phyloP scores from a whole-genome alignment of 2,797 vertebrate species.

The Sebastes baramenuke region DNA sequence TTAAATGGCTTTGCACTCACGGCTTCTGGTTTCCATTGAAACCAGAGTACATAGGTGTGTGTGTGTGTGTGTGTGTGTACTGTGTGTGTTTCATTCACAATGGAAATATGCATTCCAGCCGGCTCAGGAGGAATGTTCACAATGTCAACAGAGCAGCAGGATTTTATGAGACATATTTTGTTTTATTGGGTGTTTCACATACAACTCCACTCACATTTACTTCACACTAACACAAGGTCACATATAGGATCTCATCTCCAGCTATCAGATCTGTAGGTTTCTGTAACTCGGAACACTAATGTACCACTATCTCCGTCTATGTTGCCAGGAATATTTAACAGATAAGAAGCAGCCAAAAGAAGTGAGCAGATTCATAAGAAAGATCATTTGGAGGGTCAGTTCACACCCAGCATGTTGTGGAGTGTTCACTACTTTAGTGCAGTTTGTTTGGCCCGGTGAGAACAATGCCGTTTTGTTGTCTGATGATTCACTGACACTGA shows the following conservation, averaged over 20 bases:
- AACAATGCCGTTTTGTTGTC: constrained; percentile 25
- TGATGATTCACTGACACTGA: constrained; percentile 1
- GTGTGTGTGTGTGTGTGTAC: not conserved
- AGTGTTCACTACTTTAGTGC: not conserved
- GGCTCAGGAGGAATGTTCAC: not conserved
- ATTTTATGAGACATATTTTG: constrained; percentile 2
- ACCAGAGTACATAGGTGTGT: not conserved
- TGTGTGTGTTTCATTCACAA: not conserved
- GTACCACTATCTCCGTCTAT: not conserved
- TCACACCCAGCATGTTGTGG: constrained; percentile 1
- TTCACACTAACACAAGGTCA: constrained; percentile 62
- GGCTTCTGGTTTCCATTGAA: not conserved
- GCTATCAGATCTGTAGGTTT: constrained; percentile 33
- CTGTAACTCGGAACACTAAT: constrained; percentile 49
- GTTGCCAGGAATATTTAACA: constrained; percentile 44
- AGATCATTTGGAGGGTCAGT: not conserved
- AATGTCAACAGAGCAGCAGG: not conserved
- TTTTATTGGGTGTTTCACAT: constrained; percentile 62
- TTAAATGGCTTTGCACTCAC: not conserved
- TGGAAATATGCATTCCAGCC: not conserved
- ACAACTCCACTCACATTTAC: constrained; percentile 46
- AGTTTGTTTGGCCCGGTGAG: constrained; percentile 6
- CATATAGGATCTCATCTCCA: constrained; percentile 35
- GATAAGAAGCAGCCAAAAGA: constrained; percentile 33
- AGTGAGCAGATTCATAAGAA: not conserved